phyloP scores from a whole-genome alignment of 2,113 vertebrate genomes.

The Quiscalus mexicanus region DNA sequence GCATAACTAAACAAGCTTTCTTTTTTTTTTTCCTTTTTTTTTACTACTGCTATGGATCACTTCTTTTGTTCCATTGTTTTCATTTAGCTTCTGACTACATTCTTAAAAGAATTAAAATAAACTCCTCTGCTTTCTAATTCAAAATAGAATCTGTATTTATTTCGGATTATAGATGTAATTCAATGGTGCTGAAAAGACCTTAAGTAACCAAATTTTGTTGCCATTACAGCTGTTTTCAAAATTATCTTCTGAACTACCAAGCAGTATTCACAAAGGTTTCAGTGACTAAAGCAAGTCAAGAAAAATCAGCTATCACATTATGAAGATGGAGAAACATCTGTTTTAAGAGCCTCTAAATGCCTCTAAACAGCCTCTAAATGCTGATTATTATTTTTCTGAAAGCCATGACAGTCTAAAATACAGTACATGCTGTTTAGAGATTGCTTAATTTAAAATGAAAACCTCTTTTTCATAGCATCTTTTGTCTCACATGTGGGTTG shows the following conservation, averaged over 20 bases:
- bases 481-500: neutral
- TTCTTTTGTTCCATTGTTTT: neutral
- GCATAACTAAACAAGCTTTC: neutral
- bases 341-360: neutral
- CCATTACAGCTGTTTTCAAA: neutral
- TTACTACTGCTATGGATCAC: neutral
- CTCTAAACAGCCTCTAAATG: neutral
- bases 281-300: neutral
- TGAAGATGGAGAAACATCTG: neutral
- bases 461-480: neutral
- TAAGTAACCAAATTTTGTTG: neutral
- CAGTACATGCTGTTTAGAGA: neutral
- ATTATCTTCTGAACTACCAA: neutral
- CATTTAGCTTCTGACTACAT: neutral
- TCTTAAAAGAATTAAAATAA: neutral
- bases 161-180: neutral
- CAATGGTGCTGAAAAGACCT: neutral
- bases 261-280: neutral
- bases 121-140: neutral
- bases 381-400: neutral
- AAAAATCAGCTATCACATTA: neutral
- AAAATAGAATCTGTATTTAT: neutral
- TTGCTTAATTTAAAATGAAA: neutral
- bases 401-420: neutral
- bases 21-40: neutral